Percentiles rank a stretch among this genome's conserved stretches.
phyloP scores from a whole-genome alignment of 2,888 invertebrate genomes.

The Ecliptopera silaceata region DNA sequence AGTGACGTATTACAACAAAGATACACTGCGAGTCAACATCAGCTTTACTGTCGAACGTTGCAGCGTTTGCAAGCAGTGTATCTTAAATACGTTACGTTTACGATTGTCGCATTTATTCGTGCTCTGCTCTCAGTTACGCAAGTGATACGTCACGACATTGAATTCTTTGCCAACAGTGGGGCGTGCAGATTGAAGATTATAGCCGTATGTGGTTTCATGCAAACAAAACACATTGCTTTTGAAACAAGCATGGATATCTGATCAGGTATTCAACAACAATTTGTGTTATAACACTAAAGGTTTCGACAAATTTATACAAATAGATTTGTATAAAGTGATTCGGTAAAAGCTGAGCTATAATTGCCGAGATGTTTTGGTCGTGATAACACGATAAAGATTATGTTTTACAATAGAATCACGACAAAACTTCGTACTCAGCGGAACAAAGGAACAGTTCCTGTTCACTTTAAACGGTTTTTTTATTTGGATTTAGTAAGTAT shows the following conservation, averaged over 20 bases:
- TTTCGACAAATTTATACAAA: too few species aligned
- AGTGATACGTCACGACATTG: constrained; percentile 46
- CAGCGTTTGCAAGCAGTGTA: too few species aligned
- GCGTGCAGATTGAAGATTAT: not conserved
- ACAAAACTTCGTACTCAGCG: constrained; percentile 5
- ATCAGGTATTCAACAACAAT: not conserved
- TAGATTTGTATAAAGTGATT: too few species aligned
- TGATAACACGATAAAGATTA: constrained; percentile 11
- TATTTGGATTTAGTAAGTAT: not conserved
- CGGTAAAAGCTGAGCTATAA: too few species aligned
- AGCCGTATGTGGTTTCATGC: not conserved
- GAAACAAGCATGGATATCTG: not conserved
- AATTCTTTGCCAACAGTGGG: constrained; percentile 46
- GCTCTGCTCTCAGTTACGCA: constrained; percentile 39
- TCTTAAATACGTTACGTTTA: too few species aligned
- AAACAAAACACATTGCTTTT: not conserved
- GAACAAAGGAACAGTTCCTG: constrained; percentile 5
- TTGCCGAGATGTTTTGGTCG: not conserved
- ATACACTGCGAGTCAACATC: too few species aligned
- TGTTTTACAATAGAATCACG: constrained; percentile 20
- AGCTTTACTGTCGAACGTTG: too few species aligned
- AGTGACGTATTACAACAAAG: too few species aligned
- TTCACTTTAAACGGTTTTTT: constrained; percentile 1
- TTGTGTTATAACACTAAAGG: not conserved
- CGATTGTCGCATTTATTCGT: too few species aligned